Evolutionary conservation across 1,140 invertebrate genomes (phyloP).

Genomic region (Ceratitis capitata): DNA sequence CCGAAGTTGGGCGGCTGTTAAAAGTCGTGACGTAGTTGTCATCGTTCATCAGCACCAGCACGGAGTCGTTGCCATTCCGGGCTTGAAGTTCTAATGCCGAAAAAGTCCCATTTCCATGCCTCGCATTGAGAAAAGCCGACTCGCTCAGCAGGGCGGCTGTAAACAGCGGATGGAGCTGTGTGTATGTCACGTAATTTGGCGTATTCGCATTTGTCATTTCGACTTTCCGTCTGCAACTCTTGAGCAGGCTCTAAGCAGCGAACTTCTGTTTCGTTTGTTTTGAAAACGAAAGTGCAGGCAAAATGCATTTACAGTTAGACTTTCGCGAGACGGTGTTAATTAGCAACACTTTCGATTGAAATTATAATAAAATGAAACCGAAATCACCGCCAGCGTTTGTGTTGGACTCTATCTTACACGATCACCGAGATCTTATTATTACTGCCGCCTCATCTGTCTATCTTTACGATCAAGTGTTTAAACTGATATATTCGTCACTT

Average conservation of each 20-base stretch:
- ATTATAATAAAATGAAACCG: background rate
- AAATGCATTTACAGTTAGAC: background rate
- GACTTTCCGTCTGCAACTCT: background rate
- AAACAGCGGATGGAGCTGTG: background rate
- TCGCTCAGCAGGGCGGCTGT: background rate
- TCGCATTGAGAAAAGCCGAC: background rate
- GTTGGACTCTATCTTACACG: background rate
- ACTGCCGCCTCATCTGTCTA: background rate
- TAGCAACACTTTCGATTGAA: background rate
- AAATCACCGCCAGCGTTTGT: background rate
- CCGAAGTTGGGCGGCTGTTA: background rate
- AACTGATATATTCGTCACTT: background rate
- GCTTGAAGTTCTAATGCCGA: background rate
- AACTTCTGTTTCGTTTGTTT: no score
- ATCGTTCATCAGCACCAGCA: background rate
- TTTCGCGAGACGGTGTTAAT: background rate
- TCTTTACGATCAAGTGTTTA: constrained; percentile 33
- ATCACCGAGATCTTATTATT: constrained; percentile 27
- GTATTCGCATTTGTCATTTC: background rate
- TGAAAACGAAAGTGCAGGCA: background rate
- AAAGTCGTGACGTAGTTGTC: background rate
- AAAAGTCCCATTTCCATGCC: background rate
- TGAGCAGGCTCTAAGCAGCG: background rate
- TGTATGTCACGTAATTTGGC: background rate
- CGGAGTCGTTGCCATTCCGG: background rate